Evolutionary conservation across 2,797 vertebrate genomes (phyloP), one percentile per base, ranked within the genome.

Genomic region (Cryptoblepharus egeriae): DNA sequence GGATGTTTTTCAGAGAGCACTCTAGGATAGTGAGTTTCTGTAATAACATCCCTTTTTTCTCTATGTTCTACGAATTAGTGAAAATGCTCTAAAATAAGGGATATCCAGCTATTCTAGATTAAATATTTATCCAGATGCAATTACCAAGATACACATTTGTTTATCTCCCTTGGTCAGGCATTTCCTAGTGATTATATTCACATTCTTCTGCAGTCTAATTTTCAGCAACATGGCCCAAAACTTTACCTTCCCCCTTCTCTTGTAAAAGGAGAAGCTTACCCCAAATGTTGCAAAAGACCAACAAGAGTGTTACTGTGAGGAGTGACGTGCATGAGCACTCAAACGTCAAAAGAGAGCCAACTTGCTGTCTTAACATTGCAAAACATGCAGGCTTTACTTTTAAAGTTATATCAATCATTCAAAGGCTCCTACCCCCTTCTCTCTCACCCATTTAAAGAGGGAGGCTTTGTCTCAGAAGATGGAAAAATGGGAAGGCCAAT

Each of bases 81-180:
- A 60, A 67, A 45, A 60, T 35, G 15, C 24, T 49, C 79, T 52
- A 35, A 67, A 45, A 57, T n/a, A 72, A 85, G 0, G 61, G 61
- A 42, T 45, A 72, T 42, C 64, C 45, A 61, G 68, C 0, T 10
- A n/a, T 68, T 3, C 0, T 39, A 64, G 3, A 45, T 88, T 72
- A 79, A 86, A 70, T 75, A 22, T 78, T 83, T 1, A 65, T 80
- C 52, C 49, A 68, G 42, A n/a, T 79, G 88, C 57, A 69, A 32
- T 72, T 82, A 42, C 81, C 67, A 67, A 74, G 37, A 80, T 45
- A 30, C 42, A 70, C 64, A 30, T 39, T 80, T 86, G 68, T 77
- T 83, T 82, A 82, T 85, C 75, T 75, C 30, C n/a, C 37, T 52
- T 79, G 80, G 32, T 26, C 18, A 13, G 1, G 8, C 12, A 63